phyloP scores from a whole-genome alignment of 2,888 invertebrate species.

The Apamea sordens region DNA sequence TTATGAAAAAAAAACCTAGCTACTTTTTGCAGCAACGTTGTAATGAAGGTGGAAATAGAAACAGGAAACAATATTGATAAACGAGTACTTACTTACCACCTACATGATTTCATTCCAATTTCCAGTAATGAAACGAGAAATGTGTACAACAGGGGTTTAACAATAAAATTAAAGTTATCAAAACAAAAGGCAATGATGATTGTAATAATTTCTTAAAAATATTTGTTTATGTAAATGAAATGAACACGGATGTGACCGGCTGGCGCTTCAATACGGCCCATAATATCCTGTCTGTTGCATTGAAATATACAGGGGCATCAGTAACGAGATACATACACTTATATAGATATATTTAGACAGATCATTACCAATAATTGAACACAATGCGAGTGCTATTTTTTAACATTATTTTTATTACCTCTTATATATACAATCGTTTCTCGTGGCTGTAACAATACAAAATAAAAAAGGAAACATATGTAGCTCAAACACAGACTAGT shows the following conservation, averaged over 20 bases:
- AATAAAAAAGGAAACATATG: slow-evolving; percentile 91
- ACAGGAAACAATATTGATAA: slow-evolving; percentile 15
- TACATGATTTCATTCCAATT: slow-evolving; percentile 36
- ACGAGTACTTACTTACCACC: neutral
- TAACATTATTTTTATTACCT: slow-evolving; percentile 71
- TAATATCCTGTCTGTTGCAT: slow-evolving; percentile 64
- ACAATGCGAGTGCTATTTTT: slow-evolving; percentile 29
- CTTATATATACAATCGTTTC: slow-evolving; percentile 88
- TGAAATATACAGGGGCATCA: slow-evolving; percentile 55
- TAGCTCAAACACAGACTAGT: slow-evolving; percentile 91
- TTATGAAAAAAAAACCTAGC: too few species aligned
- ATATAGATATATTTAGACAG: neutral
- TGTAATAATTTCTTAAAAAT: slow-evolving; percentile 52
- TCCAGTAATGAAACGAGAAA: slow-evolving; percentile 12
- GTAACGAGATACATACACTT: slow-evolving; percentile 10
- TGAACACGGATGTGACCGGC: slow-evolving; percentile 72
- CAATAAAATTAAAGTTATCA: slow-evolving; percentile 42
- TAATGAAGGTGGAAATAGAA: slow-evolving; percentile 10
- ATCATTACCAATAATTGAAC: slow-evolving; percentile 19
- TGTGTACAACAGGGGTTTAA: neutral
- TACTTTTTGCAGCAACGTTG: neutral
- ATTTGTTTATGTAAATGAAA: slow-evolving; percentile 67
- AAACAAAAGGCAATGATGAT: slow-evolving; percentile 28
- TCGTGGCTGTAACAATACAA: slow-evolving; percentile 91
- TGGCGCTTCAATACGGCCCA: slow-evolving; percentile 61